These are phyloP conservation scores for Asbolus verrucosus DNA, from an alignment of 1,140 invertebrate species.

Conservation along the genomic window DNA sequence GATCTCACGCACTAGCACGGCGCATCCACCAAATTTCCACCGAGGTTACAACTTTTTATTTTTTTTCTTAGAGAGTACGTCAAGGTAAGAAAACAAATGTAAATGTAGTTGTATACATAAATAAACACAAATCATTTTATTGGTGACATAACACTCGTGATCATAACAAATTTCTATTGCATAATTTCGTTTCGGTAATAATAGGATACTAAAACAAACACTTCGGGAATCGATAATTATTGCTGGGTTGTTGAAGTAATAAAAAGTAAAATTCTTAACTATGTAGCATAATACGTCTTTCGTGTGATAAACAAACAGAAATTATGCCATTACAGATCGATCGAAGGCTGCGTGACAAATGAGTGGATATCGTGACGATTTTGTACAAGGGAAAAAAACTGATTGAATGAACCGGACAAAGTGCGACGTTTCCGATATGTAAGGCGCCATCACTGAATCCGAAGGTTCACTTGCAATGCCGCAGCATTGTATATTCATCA, in stretches of 20 bases:
- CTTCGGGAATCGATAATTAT: conserved; percentile 27
- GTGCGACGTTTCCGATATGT: conserved; percentile 17
- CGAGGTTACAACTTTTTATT: too few species aligned
- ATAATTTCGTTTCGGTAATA: background rate
- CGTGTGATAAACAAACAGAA: conserved; percentile 34
- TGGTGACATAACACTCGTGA: conserved; percentile 8
- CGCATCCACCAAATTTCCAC: conserved; percentile 19
- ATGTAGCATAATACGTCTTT: conserved; percentile 20
- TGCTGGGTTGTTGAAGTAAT: conserved; percentile 20
- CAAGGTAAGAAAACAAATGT: too few species aligned
- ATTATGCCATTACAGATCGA: conserved; percentile 34
- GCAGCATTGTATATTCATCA: too few species aligned
- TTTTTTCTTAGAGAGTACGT: background rate
- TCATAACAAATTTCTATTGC: conserved; percentile 12
- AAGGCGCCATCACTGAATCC: background rate
- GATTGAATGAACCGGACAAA: conserved; percentile 42
- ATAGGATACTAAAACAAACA: conserved; percentile 21
- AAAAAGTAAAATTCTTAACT: conserved; percentile 26
- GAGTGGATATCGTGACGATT: conserved; percentile 41
- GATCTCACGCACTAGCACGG: background rate
- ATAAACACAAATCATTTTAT: conserved; percentile 12
- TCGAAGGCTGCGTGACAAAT: conserved; percentile 30
- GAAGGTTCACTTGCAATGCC: too few species aligned
- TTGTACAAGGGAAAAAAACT: conserved; percentile 21
- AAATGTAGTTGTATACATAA: conserved; percentile 11